Percentiles rank a stretch among this genome's conserved stretches.
These are phyloP conservation scores for Agrypnia vestita DNA, from an alignment of 1,140 invertebrate genomes.

Conservation along the genomic window DNA sequence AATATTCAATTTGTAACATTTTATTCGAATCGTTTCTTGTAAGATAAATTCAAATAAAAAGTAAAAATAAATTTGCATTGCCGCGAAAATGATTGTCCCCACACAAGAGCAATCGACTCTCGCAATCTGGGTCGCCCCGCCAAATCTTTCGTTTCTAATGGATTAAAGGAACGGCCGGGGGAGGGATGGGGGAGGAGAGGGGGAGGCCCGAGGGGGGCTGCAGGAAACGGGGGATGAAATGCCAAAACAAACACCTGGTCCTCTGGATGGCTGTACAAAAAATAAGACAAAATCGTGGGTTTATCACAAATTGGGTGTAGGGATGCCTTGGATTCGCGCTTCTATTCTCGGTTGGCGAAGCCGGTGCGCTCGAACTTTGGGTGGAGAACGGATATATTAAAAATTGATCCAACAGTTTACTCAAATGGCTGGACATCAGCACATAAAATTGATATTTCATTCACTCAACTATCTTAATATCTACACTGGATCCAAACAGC, in stretches of 20 bases:
- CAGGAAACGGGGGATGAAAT: slow-evolving; percentile 13
- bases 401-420: no score
- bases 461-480: no score
- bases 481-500: no score
- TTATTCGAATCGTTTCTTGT: no score
- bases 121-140: not conserved
- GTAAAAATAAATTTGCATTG: not conserved
- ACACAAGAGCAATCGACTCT: slow-evolving; percentile 2
- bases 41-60: no score
- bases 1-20: no score
- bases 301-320: slow-evolving; percentile 57
- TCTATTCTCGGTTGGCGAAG: not conserved
- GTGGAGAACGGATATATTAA: not conserved
- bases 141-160: slow-evolving; percentile 28
- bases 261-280: slow-evolving; percentile 44
- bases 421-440: no score
- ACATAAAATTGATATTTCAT: no score
- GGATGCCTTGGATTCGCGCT: not conserved
- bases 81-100: slow-evolving; percentile 16
- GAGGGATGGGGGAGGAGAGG: not conserved
- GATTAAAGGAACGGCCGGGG: slow-evolving; percentile 13
- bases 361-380: not conserved
- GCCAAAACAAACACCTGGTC: slow-evolving; percentile 58
- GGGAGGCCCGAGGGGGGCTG: no score
- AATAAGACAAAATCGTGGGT: slow-evolving; percentile 60